Base-by-base conservation (phyloP, 2,797 vertebrate species). In the Leuciscus waleckii region DNA sequence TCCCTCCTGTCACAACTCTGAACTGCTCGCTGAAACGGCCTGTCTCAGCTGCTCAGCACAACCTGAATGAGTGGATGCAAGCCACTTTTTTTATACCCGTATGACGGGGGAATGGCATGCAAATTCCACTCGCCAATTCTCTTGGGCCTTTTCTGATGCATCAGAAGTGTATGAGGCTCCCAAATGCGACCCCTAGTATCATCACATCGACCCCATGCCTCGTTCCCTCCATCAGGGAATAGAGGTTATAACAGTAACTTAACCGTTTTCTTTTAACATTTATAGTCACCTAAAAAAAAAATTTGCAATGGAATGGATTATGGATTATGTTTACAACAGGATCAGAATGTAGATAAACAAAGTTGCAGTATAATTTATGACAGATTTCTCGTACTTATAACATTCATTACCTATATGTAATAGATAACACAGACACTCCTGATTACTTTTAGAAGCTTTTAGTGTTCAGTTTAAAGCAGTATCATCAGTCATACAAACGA, bases 381-480 rank as follows among this genome's bases (percentile, higher is more conserved):
- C 21, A 73, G 8, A 2, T 65, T 6, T 17, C 10, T 46, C 16
- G 11, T 39, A 67, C 67, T 35, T 5, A 69, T 70, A 41, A 26
- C 32, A 56, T 39, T 13, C 10, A 58, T 81, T 29, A 43, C n/a
- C 8, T 58, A 17, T 61, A 41, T 3, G 8, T 29, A 43, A 29
- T 43, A 63, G 2, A 56, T 77, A 58, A 58, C 51, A 58, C 21
- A 77, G 51, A 39, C 35, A 58, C 3, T 77, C 51, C 37, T 41
- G 7, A 61, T 78, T 78, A 61, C 35, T 77, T 54, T 61, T 41
- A 9, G 21, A 61, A 61, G n/a, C 2, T 14, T 14, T 29, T 26
- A 35, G 75, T 39, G 75, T 78, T 78, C 2, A 61, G 29, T 49
- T 41, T 67, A 67, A 51, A 81, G n/a, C 51, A 61, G 17, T 58